Evolutionary conservation across 2,113 vertebrate genomes (phyloP), one percentile per base, ranked within the genome.

Genomic region (Puffinus mauretanicus): DNA sequence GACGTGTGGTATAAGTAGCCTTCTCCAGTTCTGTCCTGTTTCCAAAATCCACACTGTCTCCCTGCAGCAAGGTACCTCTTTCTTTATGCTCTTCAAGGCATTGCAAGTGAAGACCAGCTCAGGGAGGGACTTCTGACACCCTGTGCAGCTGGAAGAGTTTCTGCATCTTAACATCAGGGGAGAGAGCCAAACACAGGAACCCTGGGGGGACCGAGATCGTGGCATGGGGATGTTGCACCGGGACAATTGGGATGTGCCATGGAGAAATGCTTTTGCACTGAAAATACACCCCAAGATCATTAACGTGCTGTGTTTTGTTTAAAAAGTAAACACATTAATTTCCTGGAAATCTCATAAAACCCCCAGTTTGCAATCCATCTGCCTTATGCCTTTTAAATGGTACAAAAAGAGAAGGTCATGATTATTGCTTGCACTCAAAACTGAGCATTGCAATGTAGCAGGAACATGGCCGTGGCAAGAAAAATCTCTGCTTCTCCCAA

Each of bases 401-500:
- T 24, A 52, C 29, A 2, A 27, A 54, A 66, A n/a, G 19, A 67
- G 7, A 13, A 15, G 26, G 25, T 32, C 29, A 9, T 18, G 36
- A n/a, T 38, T 61, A 21, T 18, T 8, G 7, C 52, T 40, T 30
- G 30, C 19, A 7, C 58, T 85, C 47, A 27, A 38, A 92, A 34
- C 25, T 21, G 26, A 81, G 38, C 38, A 6, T 18, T 21, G n/a
- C 38, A 16, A 27, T 29, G 51, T 27, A 46, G 38, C 49, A 84
- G 79, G 30, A 60, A 38, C 18, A 26, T 3, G 20, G 30, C 20
- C 1, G 1, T 1, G 2, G 27, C 32, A 57, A 44, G 40, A n/a
- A n/a, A n/a, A n/a, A n/a, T n/a, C n/a, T n/a, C n/a, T n/a, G n/a
- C n/a, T n/a, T n/a, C n/a, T n/a, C 27, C 47, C 52, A 62, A 5